Percentiles rank a stretch among this genome's conserved stretches.
These are phyloP conservation scores for Ciconia maguari DNA, from an alignment of 2,113 vertebrate genomes.

Conservation along the genomic window DNA sequence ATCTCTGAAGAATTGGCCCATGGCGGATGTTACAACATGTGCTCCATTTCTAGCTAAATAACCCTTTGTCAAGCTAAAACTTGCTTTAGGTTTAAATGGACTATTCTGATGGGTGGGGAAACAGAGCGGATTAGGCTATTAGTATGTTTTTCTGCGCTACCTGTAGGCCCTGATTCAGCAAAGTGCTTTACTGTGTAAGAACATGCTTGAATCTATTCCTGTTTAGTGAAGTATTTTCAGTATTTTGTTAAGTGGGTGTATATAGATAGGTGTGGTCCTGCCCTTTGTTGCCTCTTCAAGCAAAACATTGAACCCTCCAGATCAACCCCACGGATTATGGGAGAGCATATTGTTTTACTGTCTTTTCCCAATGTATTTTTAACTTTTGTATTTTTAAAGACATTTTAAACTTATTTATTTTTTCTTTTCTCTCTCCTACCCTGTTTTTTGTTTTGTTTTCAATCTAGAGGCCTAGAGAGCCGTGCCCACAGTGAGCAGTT, in stretches of 20 bases:
- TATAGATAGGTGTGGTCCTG: neutral
- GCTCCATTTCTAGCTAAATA: neutral
- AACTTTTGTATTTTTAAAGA: neutral
- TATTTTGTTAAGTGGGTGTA: neutral
- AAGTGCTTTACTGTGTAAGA: neutral
- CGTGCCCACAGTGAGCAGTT: constrained; percentile 91
- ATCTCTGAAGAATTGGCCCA: neutral
- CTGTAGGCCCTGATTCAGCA: neutral
- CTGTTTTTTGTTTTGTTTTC: neutral
- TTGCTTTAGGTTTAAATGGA: neutral
- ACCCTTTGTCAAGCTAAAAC: neutral
- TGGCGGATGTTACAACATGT: neutral
- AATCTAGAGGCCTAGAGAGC: constrained; percentile 86
- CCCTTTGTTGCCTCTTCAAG: neutral
- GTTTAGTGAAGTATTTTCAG: neutral
- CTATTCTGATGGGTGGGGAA: neutral
- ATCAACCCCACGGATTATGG: accelerated
- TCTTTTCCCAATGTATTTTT: neutral
- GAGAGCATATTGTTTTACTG: neutral
- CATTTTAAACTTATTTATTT: neutral
- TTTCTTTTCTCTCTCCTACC: neutral
- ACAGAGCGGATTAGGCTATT: neutral
- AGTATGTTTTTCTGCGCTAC: neutral
- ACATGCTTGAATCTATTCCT: neutral
- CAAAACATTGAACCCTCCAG: neutral